Percentiles rank a stretch among this genome's conserved stretches.
These are phyloP conservation scores for Scopus umbretta DNA, from an alignment of 2,113 vertebrate species.

Conservation along the genomic window DNA sequence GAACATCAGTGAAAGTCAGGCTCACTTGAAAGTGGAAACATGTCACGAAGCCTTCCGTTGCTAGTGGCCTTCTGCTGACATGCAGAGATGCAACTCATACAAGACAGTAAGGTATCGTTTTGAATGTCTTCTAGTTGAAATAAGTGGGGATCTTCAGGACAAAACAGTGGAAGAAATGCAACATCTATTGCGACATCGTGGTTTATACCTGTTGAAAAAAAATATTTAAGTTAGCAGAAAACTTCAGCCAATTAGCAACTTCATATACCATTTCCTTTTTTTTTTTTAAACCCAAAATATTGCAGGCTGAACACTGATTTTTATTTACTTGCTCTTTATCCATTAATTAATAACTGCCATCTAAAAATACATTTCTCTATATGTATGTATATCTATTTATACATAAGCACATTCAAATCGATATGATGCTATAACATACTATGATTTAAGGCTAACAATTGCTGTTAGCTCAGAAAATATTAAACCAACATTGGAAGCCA, in stretches of 20 bases:
- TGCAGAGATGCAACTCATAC: slow-evolving; percentile 55
- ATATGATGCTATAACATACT: neutral
- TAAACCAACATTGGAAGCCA: neutral
- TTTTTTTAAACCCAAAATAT: neutral
- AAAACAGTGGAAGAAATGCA: slow-evolving; percentile 75
- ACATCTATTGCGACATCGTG: slow-evolving; percentile 81
- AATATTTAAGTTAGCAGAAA: neutral
- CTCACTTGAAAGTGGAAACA: slow-evolving; percentile 70
- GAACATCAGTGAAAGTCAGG: neutral
- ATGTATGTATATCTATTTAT: neutral
- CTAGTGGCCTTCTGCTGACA: slow-evolving; percentile 28
- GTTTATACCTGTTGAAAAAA: slow-evolving; percentile 79
- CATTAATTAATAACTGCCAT: neutral
- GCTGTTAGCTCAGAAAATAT: neutral
- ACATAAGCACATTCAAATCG: neutral
- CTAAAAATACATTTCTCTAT: neutral
- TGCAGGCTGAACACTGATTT: neutral
- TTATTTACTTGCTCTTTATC: neutral
- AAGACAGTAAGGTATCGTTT: slow-evolving; percentile 70
- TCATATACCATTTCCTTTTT: neutral
- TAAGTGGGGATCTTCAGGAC: slow-evolving; percentile 69
- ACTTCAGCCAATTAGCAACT: neutral
- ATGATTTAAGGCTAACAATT: neutral
- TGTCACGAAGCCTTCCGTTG: neutral
- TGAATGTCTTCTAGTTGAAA: slow-evolving; percentile 57